Conservation (phyloP, 1,140 invertebrate genomes). For the Listronotus oregonensis region DNA sequence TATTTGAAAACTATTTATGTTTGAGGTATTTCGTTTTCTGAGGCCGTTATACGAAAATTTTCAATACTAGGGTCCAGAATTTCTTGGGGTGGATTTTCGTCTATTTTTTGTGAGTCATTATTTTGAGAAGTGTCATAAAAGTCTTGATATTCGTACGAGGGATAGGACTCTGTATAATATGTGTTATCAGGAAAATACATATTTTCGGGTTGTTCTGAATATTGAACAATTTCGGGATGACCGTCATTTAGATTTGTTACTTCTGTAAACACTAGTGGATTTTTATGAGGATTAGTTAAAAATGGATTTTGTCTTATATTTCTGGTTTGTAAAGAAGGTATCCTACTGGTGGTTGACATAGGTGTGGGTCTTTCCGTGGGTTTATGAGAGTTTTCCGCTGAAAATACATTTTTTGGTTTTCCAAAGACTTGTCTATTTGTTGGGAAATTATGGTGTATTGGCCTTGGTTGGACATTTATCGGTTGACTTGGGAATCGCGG, state of each 20-base stretch:
- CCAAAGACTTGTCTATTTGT: slow-evolving; percentile 39
- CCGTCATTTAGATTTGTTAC: too few relatives aligned
- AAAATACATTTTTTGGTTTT: slow-evolving; percentile 34
- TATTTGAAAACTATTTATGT: slow-evolving; percentile 18
- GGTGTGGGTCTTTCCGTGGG: background rate
- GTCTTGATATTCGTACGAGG: too few relatives aligned
- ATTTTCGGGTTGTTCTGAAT: too few relatives aligned
- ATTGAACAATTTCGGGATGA: too few relatives aligned
- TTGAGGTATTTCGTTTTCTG: slow-evolving; percentile 2
- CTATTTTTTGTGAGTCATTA: background rate
- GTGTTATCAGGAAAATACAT: too few relatives aligned
- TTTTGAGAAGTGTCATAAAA: background rate
- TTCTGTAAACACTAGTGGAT: too few relatives aligned
- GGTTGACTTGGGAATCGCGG: slow-evolving; percentile 34
- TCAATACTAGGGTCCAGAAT: background rate
- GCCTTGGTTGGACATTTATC: slow-evolving; percentile 25
- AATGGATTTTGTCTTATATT: background rate
- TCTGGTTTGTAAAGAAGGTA: background rate
- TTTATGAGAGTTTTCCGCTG: background rate
- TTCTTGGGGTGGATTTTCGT: background rate
- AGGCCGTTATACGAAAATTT: slow-evolving; percentile 16
- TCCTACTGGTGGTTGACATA: background rate
- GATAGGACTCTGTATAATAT: too few relatives aligned
- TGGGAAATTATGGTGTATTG: slow-evolving; percentile 24
- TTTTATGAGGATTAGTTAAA: too few relatives aligned